These are phyloP conservation scores for Aleiodes leptofemur DNA, from an alignment of 2,888 invertebrate genomes.

Conservation along the genomic window DNA sequence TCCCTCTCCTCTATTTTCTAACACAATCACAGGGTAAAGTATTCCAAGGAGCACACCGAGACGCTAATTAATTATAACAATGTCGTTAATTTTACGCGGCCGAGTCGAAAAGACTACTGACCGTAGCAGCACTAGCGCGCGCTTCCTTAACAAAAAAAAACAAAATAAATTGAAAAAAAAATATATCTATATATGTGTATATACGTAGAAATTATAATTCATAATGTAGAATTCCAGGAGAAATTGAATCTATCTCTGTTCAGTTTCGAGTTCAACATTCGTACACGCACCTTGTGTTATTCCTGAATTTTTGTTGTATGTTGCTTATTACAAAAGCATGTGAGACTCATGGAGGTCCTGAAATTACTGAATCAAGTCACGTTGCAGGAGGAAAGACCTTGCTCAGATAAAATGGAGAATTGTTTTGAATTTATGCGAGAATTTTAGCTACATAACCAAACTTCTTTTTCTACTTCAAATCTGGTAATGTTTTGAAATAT, in stretches of 20 bases:
- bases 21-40: slow-evolving; percentile 19
- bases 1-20: slow-evolving; percentile 16
- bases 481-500: slow-evolving; percentile 21
- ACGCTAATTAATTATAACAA: slow-evolving; percentile 74
- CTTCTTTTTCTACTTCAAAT: too few relatives aligned
- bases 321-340: too few relatives aligned
- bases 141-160: slow-evolving; percentile 27
- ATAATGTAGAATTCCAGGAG: background rate
- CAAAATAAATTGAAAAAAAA: background rate
- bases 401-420: slow-evolving; percentile 41
- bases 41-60: slow-evolving; percentile 46
- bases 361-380: slow-evolving; percentile 31
- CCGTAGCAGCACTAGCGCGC: slow-evolving; percentile 61
- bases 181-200: slow-evolving; percentile 4
- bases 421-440: slow-evolving; percentile 44
- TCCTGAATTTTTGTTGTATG: slow-evolving; percentile 2
- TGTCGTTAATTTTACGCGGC: slow-evolving; percentile 74
- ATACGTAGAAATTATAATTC: slow-evolving; percentile 2
- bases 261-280: background rate
- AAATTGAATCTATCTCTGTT: background rate
- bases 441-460: slow-evolving; percentile 20
- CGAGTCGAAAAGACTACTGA: slow-evolving; percentile 73
- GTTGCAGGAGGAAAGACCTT: slow-evolving; percentile 35
- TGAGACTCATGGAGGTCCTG: slow-evolving; percentile 24
- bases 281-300: slow-evolving; percentile 38